Conservation (phyloP, 2,888 invertebrate species). For the Mantis religiosa region DNA sequence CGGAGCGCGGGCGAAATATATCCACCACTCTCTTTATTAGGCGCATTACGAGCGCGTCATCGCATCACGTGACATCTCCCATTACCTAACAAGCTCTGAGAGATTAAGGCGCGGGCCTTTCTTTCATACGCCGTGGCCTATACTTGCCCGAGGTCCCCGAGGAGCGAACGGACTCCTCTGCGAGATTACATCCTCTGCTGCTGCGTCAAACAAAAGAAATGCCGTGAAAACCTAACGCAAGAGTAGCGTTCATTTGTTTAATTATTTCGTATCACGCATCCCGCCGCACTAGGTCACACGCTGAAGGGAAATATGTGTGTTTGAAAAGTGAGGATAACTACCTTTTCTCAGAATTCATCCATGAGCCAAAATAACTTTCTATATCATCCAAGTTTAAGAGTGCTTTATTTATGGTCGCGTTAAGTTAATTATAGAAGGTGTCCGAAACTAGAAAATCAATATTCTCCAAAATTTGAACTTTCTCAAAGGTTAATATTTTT, state of each 20-base stretch:
- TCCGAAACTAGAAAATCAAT: too few relatives aligned
- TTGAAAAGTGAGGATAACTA: too few relatives aligned
- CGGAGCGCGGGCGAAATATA: neutral
- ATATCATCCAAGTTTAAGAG: too few relatives aligned
- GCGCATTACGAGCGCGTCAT: neutral
- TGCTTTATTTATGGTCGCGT: too few relatives aligned
- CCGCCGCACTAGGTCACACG: neutral
- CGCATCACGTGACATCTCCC: neutral
- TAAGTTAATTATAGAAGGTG: too few relatives aligned
- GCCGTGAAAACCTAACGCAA: neutral
- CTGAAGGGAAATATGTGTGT: neutral
- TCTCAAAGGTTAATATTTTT: too few relatives aligned
- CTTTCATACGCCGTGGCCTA: neutral
- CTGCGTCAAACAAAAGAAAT: neutral
- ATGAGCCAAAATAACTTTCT: too few relatives aligned
- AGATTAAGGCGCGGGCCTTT: neutral
- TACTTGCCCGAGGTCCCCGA: neutral
- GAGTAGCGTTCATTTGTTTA: neutral
- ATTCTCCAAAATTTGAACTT: too few relatives aligned
- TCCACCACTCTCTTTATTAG: neutral
- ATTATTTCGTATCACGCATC: neutral
- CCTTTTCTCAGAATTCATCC: too few relatives aligned
- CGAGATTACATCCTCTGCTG: neutral
- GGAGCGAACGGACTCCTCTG: neutral
- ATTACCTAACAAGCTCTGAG: neutral